A percentile compares a stretch with the other conserved stretches of the same genome.
Conservation (phyloP, 2,797 vertebrate species). For the Gymnoscopelus braueri region DNA sequence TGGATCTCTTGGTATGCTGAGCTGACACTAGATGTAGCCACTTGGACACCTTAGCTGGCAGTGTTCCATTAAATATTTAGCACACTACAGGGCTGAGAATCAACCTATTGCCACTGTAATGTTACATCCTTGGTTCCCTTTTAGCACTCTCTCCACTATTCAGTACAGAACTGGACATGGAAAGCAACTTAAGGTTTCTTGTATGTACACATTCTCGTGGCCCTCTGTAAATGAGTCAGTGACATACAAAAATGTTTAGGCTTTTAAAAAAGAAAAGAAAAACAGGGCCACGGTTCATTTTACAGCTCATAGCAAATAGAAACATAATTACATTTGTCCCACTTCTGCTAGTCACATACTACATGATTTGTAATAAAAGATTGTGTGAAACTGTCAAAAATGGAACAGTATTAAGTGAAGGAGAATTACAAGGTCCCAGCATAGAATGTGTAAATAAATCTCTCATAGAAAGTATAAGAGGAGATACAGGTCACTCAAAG, state of each 20-base stretch:
- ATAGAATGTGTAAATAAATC: constrained; percentile 30
- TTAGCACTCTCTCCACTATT: constrained; percentile 8
- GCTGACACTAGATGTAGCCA: constrained; percentile 34
- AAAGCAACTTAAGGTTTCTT: not conserved
- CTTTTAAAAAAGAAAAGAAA: not conserved
- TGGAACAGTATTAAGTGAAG: constrained; percentile 15
- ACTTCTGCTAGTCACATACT: not conserved
- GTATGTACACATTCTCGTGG: not conserved
- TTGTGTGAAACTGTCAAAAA: constrained; percentile 9
- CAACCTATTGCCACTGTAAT: constrained; percentile 16
- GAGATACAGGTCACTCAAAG: constrained; percentile 17
- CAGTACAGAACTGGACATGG: not conserved
- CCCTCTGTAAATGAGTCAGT: constrained; percentile 2
- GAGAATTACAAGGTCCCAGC: constrained; percentile 7
- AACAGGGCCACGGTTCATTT: not conserved
- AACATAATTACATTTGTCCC: constrained; percentile 4
- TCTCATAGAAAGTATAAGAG: constrained; percentile 9
- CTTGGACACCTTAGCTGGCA: constrained; percentile 22
- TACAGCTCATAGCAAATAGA: not conserved
- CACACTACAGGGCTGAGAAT: constrained; percentile 33
- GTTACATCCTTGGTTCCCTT: constrained; percentile 13
- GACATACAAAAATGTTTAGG: not conserved
- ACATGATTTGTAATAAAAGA: constrained; percentile 16
- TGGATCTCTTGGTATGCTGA: constrained; percentile 26
- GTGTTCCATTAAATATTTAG: constrained; percentile 16